A percentile compares a stretch with the other conserved stretches of the same genome.
Conservation (phyloP, 2,113 vertebrate species). For the Alligator mississippiensis region DNA sequence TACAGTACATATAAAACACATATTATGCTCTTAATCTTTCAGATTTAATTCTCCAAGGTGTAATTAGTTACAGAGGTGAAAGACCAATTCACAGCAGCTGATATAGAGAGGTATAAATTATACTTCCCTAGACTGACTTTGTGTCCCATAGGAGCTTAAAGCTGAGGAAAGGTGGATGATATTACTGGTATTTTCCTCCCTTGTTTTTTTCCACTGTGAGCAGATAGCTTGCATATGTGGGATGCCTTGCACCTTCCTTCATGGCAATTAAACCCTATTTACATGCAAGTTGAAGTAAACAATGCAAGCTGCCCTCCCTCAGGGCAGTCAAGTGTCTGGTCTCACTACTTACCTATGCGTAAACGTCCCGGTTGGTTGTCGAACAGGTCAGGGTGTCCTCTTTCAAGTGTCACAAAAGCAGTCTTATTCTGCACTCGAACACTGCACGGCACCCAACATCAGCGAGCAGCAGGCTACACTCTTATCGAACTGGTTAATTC, state of each 20-base stretch:
- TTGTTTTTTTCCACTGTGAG: not conserved
- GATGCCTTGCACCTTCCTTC: not conserved
- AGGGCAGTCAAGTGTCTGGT: too few species aligned
- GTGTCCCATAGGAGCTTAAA: constrained; percentile 34
- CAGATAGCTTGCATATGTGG: not conserved
- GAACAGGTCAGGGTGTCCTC: too few species aligned
- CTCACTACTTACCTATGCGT: too few species aligned
- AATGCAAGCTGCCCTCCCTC: too few species aligned
- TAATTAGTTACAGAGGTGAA: constrained; percentile 49
- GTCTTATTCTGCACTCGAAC: too few species aligned
- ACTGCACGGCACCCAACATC: too few species aligned
- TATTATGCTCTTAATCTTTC: constrained; percentile 37
- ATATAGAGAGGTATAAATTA: constrained; percentile 41
- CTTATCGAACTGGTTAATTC: too few species aligned
- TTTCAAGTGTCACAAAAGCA: too few species aligned
- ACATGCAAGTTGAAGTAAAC: too few species aligned
- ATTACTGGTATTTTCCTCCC: constrained; percentile 18
- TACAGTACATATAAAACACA: constrained; percentile 36
- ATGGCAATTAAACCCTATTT: too few species aligned
- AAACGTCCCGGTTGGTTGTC: too few species aligned
- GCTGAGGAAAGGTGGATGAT: constrained; percentile 3
- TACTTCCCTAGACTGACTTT: constrained; percentile 11
- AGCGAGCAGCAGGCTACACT: too few species aligned
- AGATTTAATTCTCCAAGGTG: constrained; percentile 31
- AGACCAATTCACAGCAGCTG: constrained; percentile 31